phyloP scores from a whole-genome alignment of 2,888 invertebrate species.

The Anoncus sp. region DNA sequence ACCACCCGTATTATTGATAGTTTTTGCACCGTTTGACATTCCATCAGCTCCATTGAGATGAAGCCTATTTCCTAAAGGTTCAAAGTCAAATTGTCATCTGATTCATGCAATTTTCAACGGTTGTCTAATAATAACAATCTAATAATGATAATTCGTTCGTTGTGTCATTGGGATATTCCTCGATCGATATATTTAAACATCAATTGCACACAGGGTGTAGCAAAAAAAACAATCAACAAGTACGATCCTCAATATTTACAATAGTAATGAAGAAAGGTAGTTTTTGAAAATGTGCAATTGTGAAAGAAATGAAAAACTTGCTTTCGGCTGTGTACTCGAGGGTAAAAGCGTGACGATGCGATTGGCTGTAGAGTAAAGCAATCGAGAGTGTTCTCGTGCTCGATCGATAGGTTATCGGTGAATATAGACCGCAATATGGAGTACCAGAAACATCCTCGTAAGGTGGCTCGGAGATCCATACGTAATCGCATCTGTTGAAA shows the following conservation, averaged over 20 bases:
- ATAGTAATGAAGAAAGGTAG: too few relatives aligned
- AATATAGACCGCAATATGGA: slow-evolving; percentile 85
- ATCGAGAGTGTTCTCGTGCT: slow-evolving; percentile 86
- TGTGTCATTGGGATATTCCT: too few relatives aligned
- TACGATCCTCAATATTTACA: too few relatives aligned
- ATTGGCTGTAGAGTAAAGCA: slow-evolving; percentile 85
- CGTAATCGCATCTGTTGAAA: slow-evolving; percentile 85
- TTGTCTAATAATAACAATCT: too few relatives aligned
- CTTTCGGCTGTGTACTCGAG: slow-evolving; percentile 87
- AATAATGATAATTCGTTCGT: too few relatives aligned
- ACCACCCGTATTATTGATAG: slow-evolving; percentile 80
- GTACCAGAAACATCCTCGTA: slow-evolving; percentile 86
- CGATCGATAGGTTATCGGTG: slow-evolving; percentile 84
- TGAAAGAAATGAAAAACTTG: slow-evolving; percentile 79
- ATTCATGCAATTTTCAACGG: too few relatives aligned
- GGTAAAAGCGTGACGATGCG: slow-evolving; percentile 86
- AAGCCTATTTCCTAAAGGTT: slow-evolving; percentile 85
- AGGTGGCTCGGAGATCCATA: slow-evolving; percentile 87
- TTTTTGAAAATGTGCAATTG: neutral
- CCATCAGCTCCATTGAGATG: slow-evolving; percentile 76
- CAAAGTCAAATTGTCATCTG: too few relatives aligned
- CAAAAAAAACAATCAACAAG: too few relatives aligned
- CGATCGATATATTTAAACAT: too few relatives aligned
- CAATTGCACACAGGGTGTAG: too few relatives aligned
- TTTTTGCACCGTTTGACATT: slow-evolving; percentile 71